Conservation (phyloP, 2,888 invertebrate genomes). For the Hanleya hanleyi region DNA sequence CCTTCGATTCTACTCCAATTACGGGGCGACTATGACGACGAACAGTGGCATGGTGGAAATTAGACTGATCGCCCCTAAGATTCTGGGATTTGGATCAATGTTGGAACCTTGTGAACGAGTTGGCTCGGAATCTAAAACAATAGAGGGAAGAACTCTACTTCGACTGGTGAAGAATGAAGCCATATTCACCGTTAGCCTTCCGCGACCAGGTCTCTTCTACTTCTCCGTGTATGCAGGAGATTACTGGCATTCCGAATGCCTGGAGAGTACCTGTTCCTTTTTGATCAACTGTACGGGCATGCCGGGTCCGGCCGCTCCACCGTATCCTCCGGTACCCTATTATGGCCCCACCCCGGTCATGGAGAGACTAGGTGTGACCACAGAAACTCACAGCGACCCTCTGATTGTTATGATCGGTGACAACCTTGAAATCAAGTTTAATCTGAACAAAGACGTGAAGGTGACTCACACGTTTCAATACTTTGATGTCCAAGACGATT, state of each 20-base stretch:
- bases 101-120: conserved; percentile 59
- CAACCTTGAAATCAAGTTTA: conserved; percentile 64
- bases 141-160: conserved; percentile 61
- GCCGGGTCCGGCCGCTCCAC: conserved; percentile 53
- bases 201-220: conserved; percentile 71
- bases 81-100: conserved; percentile 63
- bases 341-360: conserved; percentile 66
- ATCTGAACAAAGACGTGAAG: conserved; percentile 57
- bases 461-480: conserved; percentile 68
- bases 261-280: conserved; percentile 71
- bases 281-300: conserved; percentile 61
- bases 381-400: conserved; percentile 58
- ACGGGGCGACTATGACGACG: conserved; percentile 61
- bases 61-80: conserved; percentile 60
- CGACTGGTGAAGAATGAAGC: conserved; percentile 63
- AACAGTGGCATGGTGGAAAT: conserved; percentile 67
- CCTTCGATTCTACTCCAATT: conserved; percentile 63
- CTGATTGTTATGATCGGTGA: conserved; percentile 62
- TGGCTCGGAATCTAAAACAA: conserved; percentile 43
- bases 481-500: conserved; percentile 59
- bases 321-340: conserved; percentile 65
- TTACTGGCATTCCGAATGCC: conserved; percentile 66
- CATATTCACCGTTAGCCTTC: conserved; percentile 72
- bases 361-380: conserved; percentile 54
- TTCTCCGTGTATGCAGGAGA: conserved; percentile 72